Evolutionary conservation across 2,888 invertebrate genomes (phyloP), one percentile per base, ranked within the genome.

Genomic region (Alloscopus bannaensis): DNA sequence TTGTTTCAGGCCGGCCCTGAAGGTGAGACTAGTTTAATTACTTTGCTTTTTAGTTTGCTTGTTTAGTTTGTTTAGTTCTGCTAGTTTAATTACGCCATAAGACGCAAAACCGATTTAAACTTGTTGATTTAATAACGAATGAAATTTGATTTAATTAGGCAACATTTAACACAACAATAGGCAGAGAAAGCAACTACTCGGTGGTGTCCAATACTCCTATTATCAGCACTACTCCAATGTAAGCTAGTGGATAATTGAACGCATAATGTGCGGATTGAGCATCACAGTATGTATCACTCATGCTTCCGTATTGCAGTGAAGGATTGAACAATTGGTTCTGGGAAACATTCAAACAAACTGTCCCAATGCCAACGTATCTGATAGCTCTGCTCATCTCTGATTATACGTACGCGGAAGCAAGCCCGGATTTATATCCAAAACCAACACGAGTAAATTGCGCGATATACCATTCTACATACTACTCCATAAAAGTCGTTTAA

Each of bases 331-430:
- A 86, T n/a, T 89, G 88, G 88, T 85, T 88, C 0, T 88, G 87
- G 29, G 90, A 90, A 75, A 85, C 86, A 4, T 89, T 87, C 82
- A 80, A 87, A 16, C 85, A 83, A 29, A 88, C 89, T 0, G 88
- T 88, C 0, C 88, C 87, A 55, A 91, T 91, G 91, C 89, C 90
- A 81, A 90, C 91, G 3, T 91, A 91, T 85, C 87, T 91, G 18
- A 88, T 91, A n/a, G 91, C 91, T 0, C 89, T 90, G 84, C 88
- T 90, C 24, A 89, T 91, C 13, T 90, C 89, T 70, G 90, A 90
- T 83, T 90, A 89, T 73, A 88, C 86, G 40, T 86, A 52, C 52
- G 70, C 71, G 0, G 76, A 82, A 73, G 82, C 80, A 18, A 78
- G 79, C 26, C 47, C 36, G 20, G 71, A 66, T 8, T 70, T 75